phyloP scores from a whole-genome alignment of 2,888 invertebrate genomes.

The Caenorhabditis sulstoni region DNA sequence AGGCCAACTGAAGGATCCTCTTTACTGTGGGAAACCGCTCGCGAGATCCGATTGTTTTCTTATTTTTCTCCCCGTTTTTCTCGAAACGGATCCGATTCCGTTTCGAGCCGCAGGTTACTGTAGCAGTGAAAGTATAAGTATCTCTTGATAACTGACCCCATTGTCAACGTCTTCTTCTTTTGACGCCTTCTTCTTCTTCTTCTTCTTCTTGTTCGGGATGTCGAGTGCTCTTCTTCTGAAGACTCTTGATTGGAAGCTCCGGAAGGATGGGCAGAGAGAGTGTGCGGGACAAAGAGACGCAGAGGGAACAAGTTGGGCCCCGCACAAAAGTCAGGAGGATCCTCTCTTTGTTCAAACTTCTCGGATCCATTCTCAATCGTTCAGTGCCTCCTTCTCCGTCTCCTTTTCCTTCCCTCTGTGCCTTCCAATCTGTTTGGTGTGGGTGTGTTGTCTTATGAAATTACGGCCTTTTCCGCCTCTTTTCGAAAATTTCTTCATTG shows the following conservation, averaged over 20 bases:
- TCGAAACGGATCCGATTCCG: neutral
- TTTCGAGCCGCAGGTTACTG: slow-evolving; percentile 21
- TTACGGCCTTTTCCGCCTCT: slow-evolving; percentile 36
- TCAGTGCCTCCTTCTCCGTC: neutral
- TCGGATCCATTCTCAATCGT: neutral
- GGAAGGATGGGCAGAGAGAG: slow-evolving; percentile 27
- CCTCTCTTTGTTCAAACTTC: slow-evolving; percentile 1
- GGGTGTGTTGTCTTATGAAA: slow-evolving; percentile 56
- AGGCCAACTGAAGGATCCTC: slow-evolving; percentile 32
- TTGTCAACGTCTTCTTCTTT: slow-evolving; percentile 34
- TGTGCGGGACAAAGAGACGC: slow-evolving; percentile 35
- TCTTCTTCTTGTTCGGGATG: slow-evolving; percentile 30
- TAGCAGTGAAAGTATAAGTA: slow-evolving; percentile 47
- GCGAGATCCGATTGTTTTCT: neutral
- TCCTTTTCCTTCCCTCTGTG: slow-evolving; percentile 5
- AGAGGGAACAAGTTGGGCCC: slow-evolving; percentile 47
- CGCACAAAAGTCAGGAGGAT: too few species aligned
- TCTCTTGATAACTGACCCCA: slow-evolving; percentile 60
- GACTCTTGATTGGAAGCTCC: slow-evolving; percentile 59
- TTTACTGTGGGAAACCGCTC: slow-evolving; percentile 51
- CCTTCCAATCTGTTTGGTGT: slow-evolving; percentile 18
- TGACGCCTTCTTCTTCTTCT: slow-evolving; percentile 27
- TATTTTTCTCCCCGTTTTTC: neutral
- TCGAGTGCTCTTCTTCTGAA: slow-evolving; percentile 59
- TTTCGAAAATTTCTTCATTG: slow-evolving; percentile 41